Evolutionary conservation across 2,888 invertebrate species (phyloP).

Genomic region (Clepsis dumicolana): DNA sequence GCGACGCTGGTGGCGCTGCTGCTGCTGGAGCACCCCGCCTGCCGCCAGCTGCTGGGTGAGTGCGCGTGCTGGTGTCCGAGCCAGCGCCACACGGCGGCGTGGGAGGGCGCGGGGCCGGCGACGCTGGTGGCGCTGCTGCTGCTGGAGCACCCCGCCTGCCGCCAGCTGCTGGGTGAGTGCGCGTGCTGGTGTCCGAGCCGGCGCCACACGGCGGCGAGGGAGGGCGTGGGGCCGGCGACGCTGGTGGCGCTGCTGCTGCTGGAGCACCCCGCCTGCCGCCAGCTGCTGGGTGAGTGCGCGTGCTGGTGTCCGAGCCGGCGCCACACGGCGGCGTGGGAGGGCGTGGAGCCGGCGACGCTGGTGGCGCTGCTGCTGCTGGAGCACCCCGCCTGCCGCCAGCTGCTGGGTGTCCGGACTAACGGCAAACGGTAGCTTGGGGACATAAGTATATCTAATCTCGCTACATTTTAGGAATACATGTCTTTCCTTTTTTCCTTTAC

Average conservation of each 20-base stretch:
- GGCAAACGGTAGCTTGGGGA: too few species aligned
- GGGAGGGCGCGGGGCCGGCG: not conserved
- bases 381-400: not conserved
- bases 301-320: conserved; percentile 48
- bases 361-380: conserved; percentile 1
- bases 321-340: not conserved
- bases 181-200: conserved; percentile 48
- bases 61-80: conserved; percentile 49
- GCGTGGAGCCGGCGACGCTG: not conserved
- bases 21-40: not conserved
- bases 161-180: conserved; percentile 45
- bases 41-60: conserved; percentile 45
- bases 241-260: conserved; percentile 3
- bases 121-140: conserved; percentile 5
- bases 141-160: not conserved
- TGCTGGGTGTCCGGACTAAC: too few species aligned
- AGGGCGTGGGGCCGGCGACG: not conserved
- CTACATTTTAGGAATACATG: too few species aligned
- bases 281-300: conserved; percentile 45
- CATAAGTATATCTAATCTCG: too few species aligned
- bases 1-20: not conserved
- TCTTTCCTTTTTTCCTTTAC: too few species aligned
- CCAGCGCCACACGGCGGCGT: not conserved
- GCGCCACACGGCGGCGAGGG: not conserved
- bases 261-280: not conserved